A percentile compares a stretch with the other conserved stretches of the same genome.
phyloP scores from a whole-genome alignment of 2,888 invertebrate species.

The Perizoma flavofasciatum region DNA sequence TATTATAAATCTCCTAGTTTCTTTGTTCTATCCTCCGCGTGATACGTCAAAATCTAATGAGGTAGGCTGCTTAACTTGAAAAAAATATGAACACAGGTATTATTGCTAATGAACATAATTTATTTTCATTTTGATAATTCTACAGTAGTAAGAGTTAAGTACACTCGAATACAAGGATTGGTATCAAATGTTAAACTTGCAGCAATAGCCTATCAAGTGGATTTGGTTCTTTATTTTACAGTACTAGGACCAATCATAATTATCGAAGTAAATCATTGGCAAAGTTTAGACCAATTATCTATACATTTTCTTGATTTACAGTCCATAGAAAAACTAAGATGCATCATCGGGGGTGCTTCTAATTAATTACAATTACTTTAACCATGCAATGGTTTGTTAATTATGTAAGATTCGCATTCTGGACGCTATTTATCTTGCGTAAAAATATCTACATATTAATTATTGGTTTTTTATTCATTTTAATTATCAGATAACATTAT shows the following conservation, averaged over 20 bases:
- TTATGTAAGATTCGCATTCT: slow-evolving; percentile 2
- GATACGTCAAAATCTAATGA: background rate
- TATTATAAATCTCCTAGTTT: slow-evolving; percentile 81
- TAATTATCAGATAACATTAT: background rate
- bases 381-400: slow-evolving; percentile 1
- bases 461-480: background rate
- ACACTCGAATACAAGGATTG: slow-evolving; percentile 83
- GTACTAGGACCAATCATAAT: slow-evolving; percentile 61
- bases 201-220: slow-evolving; percentile 73
- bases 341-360: slow-evolving; percentile 1
- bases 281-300: slow-evolving; percentile 10
- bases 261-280: slow-evolving; percentile 41
- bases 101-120: slow-evolving; percentile 81
- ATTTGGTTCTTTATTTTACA: slow-evolving; percentile 78
- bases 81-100: slow-evolving; percentile 45
- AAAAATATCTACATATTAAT: slow-evolving; percentile 8
- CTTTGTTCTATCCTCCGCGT: slow-evolving; percentile 34
- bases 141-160: slow-evolving; percentile 81
- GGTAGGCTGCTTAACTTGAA: slow-evolving; percentile 15
- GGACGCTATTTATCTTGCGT: slow-evolving; percentile 3
- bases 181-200: slow-evolving; percentile 82
- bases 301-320: slow-evolving; percentile 24
- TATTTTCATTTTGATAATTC: slow-evolving; percentile 81
- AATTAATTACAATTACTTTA: slow-evolving; percentile 6
- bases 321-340: slow-evolving; percentile 16